Conservation (phyloP, 2,888 invertebrate species). For the Pollenia angustigena region DNA sequence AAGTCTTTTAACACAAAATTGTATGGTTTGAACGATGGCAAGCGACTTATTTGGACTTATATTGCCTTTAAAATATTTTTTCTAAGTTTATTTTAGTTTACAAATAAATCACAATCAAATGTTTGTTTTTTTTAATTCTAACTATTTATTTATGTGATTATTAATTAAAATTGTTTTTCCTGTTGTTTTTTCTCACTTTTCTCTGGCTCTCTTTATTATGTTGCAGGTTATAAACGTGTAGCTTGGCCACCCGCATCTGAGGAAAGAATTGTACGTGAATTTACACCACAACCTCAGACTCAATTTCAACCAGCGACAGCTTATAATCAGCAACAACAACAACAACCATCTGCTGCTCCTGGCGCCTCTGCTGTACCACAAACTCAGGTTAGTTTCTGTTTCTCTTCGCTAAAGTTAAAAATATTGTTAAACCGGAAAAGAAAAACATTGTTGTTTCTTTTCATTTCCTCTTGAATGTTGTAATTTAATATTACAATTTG, state of each 20-base stretch:
- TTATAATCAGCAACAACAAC: slow-evolving; percentile 75
- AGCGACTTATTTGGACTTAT: no score
- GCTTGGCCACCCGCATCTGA: slow-evolving; percentile 93
- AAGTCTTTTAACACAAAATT: no score
- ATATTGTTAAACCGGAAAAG: slow-evolving; percentile 45
- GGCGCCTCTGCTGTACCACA: slow-evolving; percentile 74
- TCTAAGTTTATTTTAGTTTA: slow-evolving; percentile 26
- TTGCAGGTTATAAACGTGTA: slow-evolving; percentile 91
- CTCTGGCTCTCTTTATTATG: background rate
- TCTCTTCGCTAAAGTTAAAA: slow-evolving; percentile 10
- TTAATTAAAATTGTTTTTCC: slow-evolving; percentile 69
- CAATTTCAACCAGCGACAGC: slow-evolving; percentile 78
- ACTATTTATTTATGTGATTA: slow-evolving; percentile 67
- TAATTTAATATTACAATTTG: slow-evolving; percentile 64
- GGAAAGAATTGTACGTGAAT: slow-evolving; percentile 87
- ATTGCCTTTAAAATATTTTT: slow-evolving; percentile 10
- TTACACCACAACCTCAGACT: slow-evolving; percentile 82
- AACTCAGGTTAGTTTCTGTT: slow-evolving; percentile 79
- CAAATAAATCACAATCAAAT: slow-evolving; percentile 62
- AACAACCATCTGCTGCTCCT: slow-evolving; percentile 69
- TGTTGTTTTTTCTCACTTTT: slow-evolving; percentile 22
- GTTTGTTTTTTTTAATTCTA: slow-evolving; percentile 29
- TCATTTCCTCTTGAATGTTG: slow-evolving; percentile 39
- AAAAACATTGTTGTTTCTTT: slow-evolving; percentile 46
- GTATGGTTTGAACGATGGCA: no score